phyloP scores from a whole-genome alignment of 23 tunicate genomes.

The Halocynthia roretzi region DNA sequence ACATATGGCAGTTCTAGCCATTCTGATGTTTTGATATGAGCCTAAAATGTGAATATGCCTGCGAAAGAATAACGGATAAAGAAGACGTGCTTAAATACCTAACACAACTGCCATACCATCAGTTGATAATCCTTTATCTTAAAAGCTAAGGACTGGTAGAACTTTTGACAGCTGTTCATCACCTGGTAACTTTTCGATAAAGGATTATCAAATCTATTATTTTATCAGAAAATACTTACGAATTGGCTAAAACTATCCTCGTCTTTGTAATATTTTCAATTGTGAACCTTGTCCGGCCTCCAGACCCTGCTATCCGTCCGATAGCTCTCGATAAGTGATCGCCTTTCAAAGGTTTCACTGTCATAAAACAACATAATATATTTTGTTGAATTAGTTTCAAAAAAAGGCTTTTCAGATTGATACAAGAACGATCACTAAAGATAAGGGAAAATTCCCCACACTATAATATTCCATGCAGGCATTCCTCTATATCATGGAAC shows the following conservation, averaged over 20 bases:
- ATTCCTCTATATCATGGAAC: too few relatives aligned
- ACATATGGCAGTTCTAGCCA: slow-evolving; percentile 91
- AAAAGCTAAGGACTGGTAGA: background rate
- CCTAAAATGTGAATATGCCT: slow-evolving; percentile 81
- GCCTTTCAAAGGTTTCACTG: slow-evolving; percentile 85
- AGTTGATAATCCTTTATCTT: background rate
- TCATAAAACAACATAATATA: background rate
- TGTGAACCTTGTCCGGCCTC: slow-evolving; percentile 85
- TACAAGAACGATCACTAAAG: too few relatives aligned
- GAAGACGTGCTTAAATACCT: background rate
- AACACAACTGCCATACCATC: background rate
- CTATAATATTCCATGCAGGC: too few relatives aligned
- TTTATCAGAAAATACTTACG: slow-evolving; percentile 10
- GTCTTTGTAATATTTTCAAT: slow-evolving; percentile 96
- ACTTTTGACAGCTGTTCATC: background rate
- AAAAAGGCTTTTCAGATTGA: background rate
- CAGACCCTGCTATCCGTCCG: slow-evolving; percentile 92
- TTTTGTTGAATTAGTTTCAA: background rate
- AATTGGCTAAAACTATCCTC: slow-evolving; percentile 87
- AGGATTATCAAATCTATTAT: background rate
- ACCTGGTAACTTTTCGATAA: background rate
- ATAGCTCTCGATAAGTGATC: slow-evolving; percentile 91
- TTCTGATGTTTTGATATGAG: slow-evolving; percentile 76
- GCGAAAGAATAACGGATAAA: background rate
- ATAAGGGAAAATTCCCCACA: too few relatives aligned